phyloP scores from a whole-genome alignment of 2,113 vertebrate genomes.

The Dissostichus mawsoni region DNA sequence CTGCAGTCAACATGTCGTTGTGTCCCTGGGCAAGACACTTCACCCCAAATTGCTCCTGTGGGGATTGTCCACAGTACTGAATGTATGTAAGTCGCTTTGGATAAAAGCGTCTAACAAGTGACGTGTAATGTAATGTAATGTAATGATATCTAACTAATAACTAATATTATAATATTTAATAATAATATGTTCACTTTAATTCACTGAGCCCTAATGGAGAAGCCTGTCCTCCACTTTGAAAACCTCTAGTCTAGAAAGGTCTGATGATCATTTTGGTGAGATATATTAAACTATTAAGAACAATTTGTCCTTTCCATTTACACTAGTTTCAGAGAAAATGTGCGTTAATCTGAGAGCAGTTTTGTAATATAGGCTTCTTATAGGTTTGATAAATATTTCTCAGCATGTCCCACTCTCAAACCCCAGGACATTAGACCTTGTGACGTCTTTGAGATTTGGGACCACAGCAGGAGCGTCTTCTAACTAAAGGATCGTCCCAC shows the following conservation, averaged over 20 bases:
- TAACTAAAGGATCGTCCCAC: constrained; percentile 6
- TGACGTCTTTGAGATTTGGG: background rate
- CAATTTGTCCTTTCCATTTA: background rate
- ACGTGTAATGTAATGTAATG: too few relatives aligned
- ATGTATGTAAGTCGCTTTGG: too few relatives aligned
- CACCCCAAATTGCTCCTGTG: too few relatives aligned
- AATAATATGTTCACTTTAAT: too few relatives aligned
- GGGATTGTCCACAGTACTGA: too few relatives aligned
- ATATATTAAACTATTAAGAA: background rate
- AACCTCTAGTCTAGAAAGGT: background rate
- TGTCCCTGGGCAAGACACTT: too few relatives aligned
- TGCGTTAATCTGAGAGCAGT: background rate
- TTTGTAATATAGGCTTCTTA: background rate
- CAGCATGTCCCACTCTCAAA: background rate
- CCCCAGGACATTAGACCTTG: background rate
- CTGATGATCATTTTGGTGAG: background rate
- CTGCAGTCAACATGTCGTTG: too few relatives aligned
- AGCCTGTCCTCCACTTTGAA: too few relatives aligned
- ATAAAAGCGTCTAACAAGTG: too few relatives aligned
- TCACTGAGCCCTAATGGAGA: too few relatives aligned
- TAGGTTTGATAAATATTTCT: constrained; percentile 12
- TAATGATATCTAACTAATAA: too few relatives aligned
- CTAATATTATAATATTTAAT: too few relatives aligned
- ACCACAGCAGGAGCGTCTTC: background rate
- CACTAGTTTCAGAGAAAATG: background rate